Evolutionary conservation across 2,888 invertebrate genomes (phyloP), one percentile per base, ranked within the genome.

Genomic region (Perdita meconis): DNA sequence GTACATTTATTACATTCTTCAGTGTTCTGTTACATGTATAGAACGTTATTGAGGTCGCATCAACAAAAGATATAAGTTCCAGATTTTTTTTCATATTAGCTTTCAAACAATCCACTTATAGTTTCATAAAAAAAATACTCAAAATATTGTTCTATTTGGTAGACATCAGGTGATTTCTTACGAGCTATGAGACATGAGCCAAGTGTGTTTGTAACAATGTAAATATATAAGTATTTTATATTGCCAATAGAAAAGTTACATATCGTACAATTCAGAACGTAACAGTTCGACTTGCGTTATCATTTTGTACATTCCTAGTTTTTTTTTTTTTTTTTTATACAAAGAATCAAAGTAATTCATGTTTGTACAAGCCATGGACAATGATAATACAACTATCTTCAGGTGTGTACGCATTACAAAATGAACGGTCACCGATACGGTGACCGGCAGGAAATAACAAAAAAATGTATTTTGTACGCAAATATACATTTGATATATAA

Each of bases 321-420:
- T n/a, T n/a, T n/a, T n/a, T n/a, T n/a, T 36, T 44, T 55, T 44
- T 26, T 24, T 78, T 60, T 61, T 78, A 51, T 71, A 78, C 26
- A 59, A 24, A 53, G 50, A 42, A 66, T 44, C 55, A 59, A 71
- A 71, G 26, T 64, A 40, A 71, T 64, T 42, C 55, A 24, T 64
- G 67, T 30, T 67, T 51, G 38, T 70, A 56, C 40, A 67, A 71
- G 75, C 50, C 70, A 57, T 63, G 53, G 56, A 56, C 56, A 64
- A 40, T 38, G 68, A 65, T 36, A 10, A 68, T 80, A 69, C 63
- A 73, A 66, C 61, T 64, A 42, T 55, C 57, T 63, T 72, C 51
- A 72, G 12, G 8, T 65, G 51, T 66, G 59, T 70, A 71, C 81
- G 78, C 81, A 80, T 74, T 80, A 81, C 78, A 81, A 71, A 68